Percentiles rank a stretch among this genome's conserved stretches.
Conservation (phyloP, 2,888 invertebrate genomes). For the Plagodis pulveraria region DNA sequence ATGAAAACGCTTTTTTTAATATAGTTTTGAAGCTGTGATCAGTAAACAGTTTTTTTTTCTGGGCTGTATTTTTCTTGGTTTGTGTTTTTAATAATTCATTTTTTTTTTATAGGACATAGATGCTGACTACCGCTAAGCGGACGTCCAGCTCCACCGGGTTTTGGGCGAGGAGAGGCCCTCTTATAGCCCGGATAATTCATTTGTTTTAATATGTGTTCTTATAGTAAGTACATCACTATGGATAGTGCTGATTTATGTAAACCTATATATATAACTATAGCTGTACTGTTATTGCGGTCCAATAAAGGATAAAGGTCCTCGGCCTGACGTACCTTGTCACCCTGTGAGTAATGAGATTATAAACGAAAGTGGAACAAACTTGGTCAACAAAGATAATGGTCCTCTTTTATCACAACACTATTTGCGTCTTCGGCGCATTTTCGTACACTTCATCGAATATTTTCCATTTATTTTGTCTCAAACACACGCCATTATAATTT, state of each 20-base stretch:
- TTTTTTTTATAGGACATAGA: too few species aligned
- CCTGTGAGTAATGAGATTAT: conserved; percentile 45
- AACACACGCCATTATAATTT: conserved; percentile 5
- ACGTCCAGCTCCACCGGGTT: too few species aligned
- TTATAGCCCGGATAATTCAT: too few species aligned
- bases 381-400: conserved; percentile 68
- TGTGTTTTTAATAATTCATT: too few species aligned
- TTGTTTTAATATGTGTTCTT: not conserved
- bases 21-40: too few species aligned
- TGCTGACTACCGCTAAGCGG: too few species aligned
- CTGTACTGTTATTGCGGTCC: conserved; percentile 24
- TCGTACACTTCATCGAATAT: conserved; percentile 42
- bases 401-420: conserved; percentile 55
- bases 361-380: conserved; percentile 68
- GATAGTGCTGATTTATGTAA: too few species aligned
- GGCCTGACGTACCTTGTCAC: conserved; percentile 58
- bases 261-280: not conserved
- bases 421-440: conserved; percentile 77
- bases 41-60: too few species aligned
- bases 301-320: conserved; percentile 31
- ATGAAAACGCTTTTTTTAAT: too few species aligned
- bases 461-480: conserved; percentile 22
- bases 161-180: too few species aligned
- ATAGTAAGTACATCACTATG: not conserved
- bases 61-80: too few species aligned